Evolutionary conservation across 2,113 vertebrate species (phyloP).

Genomic region (Eudyptes chrysolophus): DNA sequence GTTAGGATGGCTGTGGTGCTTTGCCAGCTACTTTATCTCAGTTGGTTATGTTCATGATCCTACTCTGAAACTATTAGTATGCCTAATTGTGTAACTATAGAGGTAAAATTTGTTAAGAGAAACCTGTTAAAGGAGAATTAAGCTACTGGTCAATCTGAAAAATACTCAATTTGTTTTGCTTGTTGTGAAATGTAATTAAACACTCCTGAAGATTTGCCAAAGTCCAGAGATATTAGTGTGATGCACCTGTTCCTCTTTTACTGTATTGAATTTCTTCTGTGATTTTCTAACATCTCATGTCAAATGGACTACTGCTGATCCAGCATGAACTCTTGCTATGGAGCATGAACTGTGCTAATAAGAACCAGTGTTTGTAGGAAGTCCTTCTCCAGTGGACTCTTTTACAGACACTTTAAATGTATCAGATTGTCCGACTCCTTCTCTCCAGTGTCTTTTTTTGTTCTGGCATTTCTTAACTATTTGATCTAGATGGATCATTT

Average conservation of each 20-base stretch:
- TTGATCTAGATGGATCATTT: not conserved
- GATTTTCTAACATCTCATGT: not conserved
- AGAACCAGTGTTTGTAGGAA: not conserved
- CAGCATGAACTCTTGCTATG: not conserved
- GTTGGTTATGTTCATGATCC: not conserved
- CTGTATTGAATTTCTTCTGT: conserved; percentile 21
- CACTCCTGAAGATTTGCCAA: not conserved
- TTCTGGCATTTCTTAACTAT: not conserved
- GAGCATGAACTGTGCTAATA: not conserved
- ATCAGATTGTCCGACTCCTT: not conserved
- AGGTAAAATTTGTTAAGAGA: not conserved
- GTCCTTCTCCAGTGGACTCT: not conserved
- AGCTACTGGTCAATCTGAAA: not conserved
- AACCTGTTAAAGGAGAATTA: not conserved
- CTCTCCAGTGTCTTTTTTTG: not conserved
- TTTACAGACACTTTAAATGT: not conserved
- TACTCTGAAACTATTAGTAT: not conserved
- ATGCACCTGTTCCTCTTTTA: conserved; percentile 26
- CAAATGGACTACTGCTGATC: not conserved
- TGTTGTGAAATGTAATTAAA: not conserved
- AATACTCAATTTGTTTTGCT: not conserved
- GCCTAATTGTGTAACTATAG: not conserved
- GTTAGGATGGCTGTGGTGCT: not conserved
- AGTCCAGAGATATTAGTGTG: not conserved
- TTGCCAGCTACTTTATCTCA: not conserved